Conservation (phyloP, 1,140 invertebrate species). For the Metaphire vulgaris region DNA sequence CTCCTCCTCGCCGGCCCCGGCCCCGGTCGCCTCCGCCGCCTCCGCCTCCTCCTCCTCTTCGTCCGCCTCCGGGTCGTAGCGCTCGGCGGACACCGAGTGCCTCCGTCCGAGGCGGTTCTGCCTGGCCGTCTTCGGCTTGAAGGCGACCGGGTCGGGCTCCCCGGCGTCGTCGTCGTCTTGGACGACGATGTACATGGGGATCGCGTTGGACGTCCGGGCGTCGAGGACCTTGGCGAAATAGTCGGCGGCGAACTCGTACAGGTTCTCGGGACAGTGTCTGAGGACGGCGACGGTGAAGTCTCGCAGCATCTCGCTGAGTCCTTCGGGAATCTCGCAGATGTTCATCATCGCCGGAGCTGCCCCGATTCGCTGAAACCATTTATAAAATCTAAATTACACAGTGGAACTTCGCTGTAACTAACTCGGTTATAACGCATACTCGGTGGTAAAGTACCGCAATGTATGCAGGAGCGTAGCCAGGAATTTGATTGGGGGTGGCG, state of each 20-base stretch:
- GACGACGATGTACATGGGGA: conserved; percentile 51
- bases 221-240: conserved; percentile 68
- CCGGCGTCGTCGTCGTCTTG: conserved; percentile 44
- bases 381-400: no score
- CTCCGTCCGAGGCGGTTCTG: conserved; percentile 37
- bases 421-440: no score
- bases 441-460: no score
- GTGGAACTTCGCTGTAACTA: no score
- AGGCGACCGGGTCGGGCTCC: conserved; percentile 43
- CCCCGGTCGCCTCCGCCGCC: background rate
- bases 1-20: background rate
- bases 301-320: conserved; percentile 80
- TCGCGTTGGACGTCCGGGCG: conserved; percentile 36
- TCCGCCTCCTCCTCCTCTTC: conserved; percentile 70
- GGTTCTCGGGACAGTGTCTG: conserved; percentile 79
- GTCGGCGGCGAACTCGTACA: conserved; percentile 81
- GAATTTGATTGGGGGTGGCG: no score
- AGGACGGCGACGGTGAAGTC: conserved; percentile 91
- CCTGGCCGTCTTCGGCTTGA: conserved; percentile 39
- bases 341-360: conserved; percentile 17
- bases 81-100: conserved; percentile 63
- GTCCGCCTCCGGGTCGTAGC: conserved; percentile 90
- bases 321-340: conserved; percentile 64
- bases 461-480: no score
- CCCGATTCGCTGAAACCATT: no score